Conservation (phyloP, 2,113 vertebrate species). For the Chaetops frenatus region DNA sequence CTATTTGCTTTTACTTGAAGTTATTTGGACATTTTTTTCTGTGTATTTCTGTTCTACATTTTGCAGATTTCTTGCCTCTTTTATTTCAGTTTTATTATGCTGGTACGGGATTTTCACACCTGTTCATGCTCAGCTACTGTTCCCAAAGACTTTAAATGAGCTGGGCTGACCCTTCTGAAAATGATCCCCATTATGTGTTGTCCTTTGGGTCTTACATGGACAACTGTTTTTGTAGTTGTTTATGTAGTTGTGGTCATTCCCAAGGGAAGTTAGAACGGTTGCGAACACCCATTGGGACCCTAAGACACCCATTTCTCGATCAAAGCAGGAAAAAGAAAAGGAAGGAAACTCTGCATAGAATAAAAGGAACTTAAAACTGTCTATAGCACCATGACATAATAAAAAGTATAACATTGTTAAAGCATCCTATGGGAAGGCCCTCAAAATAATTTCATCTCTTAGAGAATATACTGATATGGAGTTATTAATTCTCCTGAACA, state of each 20-base stretch:
- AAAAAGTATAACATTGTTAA: background rate
- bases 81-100: background rate
- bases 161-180: background rate
- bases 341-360: background rate
- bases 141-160: background rate
- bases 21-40: background rate
- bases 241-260: background rate
- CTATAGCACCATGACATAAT: background rate
- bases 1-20: background rate
- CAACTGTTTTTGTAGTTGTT: background rate
- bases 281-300: background rate
- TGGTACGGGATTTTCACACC: background rate
- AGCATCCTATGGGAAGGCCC: background rate
- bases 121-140: background rate
- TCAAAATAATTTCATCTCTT: background rate
- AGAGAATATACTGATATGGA: background rate
- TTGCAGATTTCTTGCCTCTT: background rate
- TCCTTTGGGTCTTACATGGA: background rate
- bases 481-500: background rate
- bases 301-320: fast-evolving
- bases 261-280: background rate
- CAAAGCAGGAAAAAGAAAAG: background rate
- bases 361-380: background rate
- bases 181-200: background rate
- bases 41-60: background rate